phyloP scores from a whole-genome alignment of 2,888 invertebrate species.

The Dryococelus australis region DNA sequence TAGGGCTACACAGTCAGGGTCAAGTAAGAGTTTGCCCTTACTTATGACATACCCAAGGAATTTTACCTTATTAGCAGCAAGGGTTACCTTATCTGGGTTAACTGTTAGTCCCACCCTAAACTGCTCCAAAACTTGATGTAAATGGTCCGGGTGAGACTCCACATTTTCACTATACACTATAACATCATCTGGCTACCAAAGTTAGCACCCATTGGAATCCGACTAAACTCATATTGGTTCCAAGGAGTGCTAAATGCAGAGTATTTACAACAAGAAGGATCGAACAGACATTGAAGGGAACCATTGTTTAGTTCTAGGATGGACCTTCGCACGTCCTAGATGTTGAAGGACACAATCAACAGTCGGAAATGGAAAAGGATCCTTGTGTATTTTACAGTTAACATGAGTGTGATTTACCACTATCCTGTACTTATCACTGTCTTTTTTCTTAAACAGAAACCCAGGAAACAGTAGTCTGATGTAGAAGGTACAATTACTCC shows the following conservation, averaged over 20 bases:
- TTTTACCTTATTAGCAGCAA: background rate
- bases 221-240: background rate
- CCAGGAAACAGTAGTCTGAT: too few species aligned
- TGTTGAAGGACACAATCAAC: background rate
- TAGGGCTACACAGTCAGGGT: background rate
- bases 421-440: too few species aligned
- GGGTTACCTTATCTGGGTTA: background rate
- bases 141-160: background rate
- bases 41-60: background rate
- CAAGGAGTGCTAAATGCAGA: background rate
- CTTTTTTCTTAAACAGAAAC: too few species aligned
- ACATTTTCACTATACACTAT: background rate
- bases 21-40: background rate
- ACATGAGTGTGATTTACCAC: too few species aligned
- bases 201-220: background rate
- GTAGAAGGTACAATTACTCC: too few species aligned
- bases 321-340: background rate
- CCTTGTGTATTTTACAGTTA: background rate
- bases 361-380: background rate
- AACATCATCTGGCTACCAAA: background rate
- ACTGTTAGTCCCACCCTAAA: background rate
- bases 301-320: background rate
- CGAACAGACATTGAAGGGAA: background rate
- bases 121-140: background rate
- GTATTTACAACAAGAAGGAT: background rate